These are phyloP conservation scores for Cepaea nemoralis DNA, from an alignment of 1,140 invertebrate genomes.

Conservation along the genomic window DNA sequence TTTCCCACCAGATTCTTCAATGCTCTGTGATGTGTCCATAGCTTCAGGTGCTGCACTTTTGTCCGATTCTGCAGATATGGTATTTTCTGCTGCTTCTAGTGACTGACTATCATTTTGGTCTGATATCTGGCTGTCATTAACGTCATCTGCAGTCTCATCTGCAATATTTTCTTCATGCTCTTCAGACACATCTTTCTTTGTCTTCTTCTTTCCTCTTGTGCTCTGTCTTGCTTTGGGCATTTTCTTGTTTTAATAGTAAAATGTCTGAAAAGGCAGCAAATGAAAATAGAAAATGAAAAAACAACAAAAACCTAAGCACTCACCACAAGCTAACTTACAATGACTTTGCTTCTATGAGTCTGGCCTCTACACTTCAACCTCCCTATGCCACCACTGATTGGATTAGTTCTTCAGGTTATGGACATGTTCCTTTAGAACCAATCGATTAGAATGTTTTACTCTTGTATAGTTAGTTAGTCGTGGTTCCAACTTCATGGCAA, in stretches of 20 bases:
- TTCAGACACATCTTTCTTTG: neutral
- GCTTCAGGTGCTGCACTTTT: neutral
- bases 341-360: too few relatives aligned
- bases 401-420: too few relatives aligned
- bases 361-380: too few relatives aligned
- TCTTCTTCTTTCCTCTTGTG: neutral
- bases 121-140: slow-evolving; percentile 2
- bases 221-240: neutral
- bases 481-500: too few relatives aligned
- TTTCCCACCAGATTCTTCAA: neutral
- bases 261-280: neutral
- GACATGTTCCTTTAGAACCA: too few relatives aligned
- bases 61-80: neutral
- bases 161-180: slow-evolving; percentile 15
- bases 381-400: too few relatives aligned
- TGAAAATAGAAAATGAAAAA: neutral
- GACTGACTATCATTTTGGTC: neutral
- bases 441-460: too few relatives aligned
- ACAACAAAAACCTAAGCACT: neutral
- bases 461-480: too few relatives aligned
- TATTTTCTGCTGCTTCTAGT: neutral
- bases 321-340: too few relatives aligned
- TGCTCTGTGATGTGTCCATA: neutral
- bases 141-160: neutral
- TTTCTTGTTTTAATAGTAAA: neutral